These are phyloP conservation scores for Calameuta idolon DNA, from an alignment of 2,888 invertebrate genomes.

Conservation along the genomic window DNA sequence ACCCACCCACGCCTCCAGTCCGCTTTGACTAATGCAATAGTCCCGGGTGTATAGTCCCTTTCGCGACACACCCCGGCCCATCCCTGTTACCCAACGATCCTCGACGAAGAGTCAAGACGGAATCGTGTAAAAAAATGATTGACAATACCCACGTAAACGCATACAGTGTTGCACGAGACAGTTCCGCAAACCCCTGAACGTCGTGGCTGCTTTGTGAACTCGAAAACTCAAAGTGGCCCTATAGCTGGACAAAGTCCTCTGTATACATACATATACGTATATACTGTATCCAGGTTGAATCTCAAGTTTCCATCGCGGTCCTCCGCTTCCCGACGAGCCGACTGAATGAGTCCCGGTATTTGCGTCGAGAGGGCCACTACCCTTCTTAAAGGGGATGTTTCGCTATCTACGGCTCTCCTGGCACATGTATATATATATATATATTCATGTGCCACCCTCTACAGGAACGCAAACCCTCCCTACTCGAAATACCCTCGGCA, in stretches of 20 bases:
- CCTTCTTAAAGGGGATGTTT: conserved; percentile 20
- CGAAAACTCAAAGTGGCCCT: not conserved
- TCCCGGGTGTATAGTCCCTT: not conserved
- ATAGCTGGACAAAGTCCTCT: not conserved
- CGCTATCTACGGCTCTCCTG: not conserved
- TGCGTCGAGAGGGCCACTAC: conserved; percentile 16
- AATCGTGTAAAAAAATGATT: not conserved
- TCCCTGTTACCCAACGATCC: not conserved
- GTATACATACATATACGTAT: not conserved
- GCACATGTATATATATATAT: not conserved
- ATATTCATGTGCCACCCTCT: not conserved
- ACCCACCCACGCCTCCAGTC: not conserved
- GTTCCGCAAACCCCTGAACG: not conserved
- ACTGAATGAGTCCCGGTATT: conserved; percentile 3
- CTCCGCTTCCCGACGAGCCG: not conserved
- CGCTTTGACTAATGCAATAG: not conserved
- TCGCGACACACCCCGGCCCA: not conserved
- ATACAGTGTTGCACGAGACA: not conserved
- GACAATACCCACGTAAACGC: not conserved
- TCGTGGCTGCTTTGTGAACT: not conserved
- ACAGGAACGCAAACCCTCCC: conserved; percentile 3
- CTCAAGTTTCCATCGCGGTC: conserved; percentile 4
- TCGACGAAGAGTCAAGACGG: not conserved
- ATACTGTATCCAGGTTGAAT: not conserved
- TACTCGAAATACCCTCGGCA: not conserved